Evolutionary conservation across 2,113 vertebrate species (phyloP), one percentile per base, ranked within the genome.

Genomic region (Irena cyanogastra): DNA sequence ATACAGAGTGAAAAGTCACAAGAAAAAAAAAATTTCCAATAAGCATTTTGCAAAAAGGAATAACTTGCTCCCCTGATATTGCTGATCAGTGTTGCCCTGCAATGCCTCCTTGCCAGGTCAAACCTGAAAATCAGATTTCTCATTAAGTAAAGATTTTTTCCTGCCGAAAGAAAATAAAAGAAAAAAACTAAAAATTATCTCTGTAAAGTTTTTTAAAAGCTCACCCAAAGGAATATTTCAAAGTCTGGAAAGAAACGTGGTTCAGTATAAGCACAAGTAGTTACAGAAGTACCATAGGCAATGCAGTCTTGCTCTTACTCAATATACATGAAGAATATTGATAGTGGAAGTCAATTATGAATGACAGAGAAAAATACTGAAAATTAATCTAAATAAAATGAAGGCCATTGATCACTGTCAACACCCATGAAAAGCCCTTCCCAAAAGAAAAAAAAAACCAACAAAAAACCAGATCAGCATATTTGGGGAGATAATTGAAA

Each of bases 331-430:
- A 31, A 57, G 63, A 69, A 88, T 90, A 93, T 49, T 95, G 83
- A 96, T 92, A 71, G 72, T 53, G 11, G 20, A 87, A 86, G 54
- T 95, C 35, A 84, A 64, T 95, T 89, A 85, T 89, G 70, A 96
- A 37, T 3, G 54, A 76, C 59, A 94, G 26, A 87, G 83, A 86
- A 79, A 92, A 93, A 33, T 57, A 66, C 28, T 72, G 56, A 68
- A 95, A 94, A 96, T 95, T 91, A 94, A 93, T 91, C 49, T 87
- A 88, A 93, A 42, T 72, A 81, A 95, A 92, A 87, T 94, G 28
- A 92, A 94, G 45, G 14, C 26, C n/a, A 84, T 82, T 85, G 56
- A 93, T 94, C 80, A 94, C 21, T 95, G 84, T 69, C 90, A 95
- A 57, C 17, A 33, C 21, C 24, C 4, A 54, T 37, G 5, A 37